Evolutionary conservation across 2,797 vertebrate genomes (phyloP), one percentile per base, ranked within the genome.

Genomic region (Anguilla megastoma): DNA sequence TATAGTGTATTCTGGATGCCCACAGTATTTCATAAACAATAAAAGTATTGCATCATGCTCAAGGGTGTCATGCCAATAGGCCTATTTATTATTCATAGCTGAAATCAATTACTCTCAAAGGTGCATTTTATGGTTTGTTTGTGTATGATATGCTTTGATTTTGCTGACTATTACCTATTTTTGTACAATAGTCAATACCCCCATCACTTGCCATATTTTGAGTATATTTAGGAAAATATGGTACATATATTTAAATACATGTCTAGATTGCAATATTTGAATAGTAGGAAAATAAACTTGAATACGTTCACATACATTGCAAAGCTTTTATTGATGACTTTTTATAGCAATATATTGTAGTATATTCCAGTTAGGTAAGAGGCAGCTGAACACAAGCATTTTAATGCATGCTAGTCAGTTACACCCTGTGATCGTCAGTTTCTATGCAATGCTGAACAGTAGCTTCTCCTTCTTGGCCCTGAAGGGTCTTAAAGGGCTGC

Each of bases 31-130:
- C 84, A 85, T 85, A 30, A 18, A 85, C 7, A 33, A 33, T 54
- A 36, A 33, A 27, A 50, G 52, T 85, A 85, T 85, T 85, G 84
- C 84, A 85, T 85, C 84, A 85, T 30, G 30, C 54, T 85, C 30
- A 85, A 18, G 52, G n/a, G 84, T 60, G 84, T 33, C 24, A 85
- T 60, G 54, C 33, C 80, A 30, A 33, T 76, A 41, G 54, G 86
- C 54, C 48, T 82, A 79, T 80, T 24, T 82, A 63, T 80, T 14
- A 41, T 63, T 82, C 21, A 79, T 87, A 56, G 41, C n/a, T 79
- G 56, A 82, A 82, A 33, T 74, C 60, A 36, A 82, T 87, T 86
- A 74, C 30, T 74, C 33, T 41, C 2, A 33, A 36, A 76, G 41
- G 33, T 41, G 33, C 14, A 16, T 76, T 76, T 76, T 76, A 76